Percentiles rank a stretch among this genome's conserved stretches.
Evolutionary conservation across 2,113 vertebrate species (phyloP).

Genomic region (Tragelaphus strepsiceros): DNA sequence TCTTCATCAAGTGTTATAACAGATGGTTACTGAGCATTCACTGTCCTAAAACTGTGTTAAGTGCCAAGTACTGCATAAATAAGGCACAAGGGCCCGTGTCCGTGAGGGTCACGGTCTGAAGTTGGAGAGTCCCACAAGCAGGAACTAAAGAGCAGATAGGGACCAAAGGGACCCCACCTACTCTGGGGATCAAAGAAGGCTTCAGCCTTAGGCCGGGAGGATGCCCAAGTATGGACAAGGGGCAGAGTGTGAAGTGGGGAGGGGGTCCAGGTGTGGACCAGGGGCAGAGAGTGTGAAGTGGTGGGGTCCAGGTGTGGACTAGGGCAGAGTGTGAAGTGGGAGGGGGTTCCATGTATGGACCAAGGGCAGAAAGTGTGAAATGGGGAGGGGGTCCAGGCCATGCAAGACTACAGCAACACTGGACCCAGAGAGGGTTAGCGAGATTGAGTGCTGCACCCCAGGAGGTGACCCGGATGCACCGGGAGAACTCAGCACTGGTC

Average conservation of each 20-base stretch:
- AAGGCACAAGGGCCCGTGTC: background rate
- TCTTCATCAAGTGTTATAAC: background rate
- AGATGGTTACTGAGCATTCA: background rate
- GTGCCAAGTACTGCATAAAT: background rate
- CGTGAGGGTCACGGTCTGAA: background rate
- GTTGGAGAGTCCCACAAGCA: background rate
- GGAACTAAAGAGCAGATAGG: background rate
- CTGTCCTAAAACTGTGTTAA: background rate
- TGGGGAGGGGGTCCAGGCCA: background rate
- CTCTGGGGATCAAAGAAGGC: background rate
- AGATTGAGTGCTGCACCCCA: background rate
- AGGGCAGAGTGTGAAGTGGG: background rate
- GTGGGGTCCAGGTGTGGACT: accelerated
- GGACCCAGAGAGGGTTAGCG: background rate
- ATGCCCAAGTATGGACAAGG: background rate
- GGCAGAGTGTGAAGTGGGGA: background rate
- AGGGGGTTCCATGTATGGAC: too few species aligned
- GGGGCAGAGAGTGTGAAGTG: background rate
- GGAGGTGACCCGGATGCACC: background rate
- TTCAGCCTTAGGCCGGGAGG: background rate
- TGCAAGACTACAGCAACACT: background rate
- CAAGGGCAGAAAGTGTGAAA: background rate
- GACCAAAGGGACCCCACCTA: background rate
- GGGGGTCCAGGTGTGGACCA: accelerated
- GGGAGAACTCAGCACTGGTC: accelerated